Conservation (phyloP, 2,888 invertebrate genomes). For the Apamea epomidion region DNA sequence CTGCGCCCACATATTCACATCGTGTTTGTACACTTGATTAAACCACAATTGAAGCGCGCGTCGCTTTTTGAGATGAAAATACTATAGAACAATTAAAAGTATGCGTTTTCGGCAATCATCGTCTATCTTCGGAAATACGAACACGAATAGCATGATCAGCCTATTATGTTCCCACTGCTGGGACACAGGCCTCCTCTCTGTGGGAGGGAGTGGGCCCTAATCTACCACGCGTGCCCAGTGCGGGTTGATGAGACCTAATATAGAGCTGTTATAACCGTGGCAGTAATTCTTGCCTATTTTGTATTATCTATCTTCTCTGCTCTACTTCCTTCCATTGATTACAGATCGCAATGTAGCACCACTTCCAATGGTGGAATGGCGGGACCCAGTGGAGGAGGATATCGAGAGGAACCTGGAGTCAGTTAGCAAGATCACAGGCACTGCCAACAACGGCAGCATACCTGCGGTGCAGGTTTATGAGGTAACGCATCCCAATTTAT, state of each 20-base stretch:
- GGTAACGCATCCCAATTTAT: slow-evolving; percentile 64
- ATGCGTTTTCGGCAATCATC: too few species aligned
- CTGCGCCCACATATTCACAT: too few species aligned
- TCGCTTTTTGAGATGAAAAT: too few species aligned
- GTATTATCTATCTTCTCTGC: not conserved
- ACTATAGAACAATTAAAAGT: too few species aligned
- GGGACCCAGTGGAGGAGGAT: slow-evolving; percentile 86
- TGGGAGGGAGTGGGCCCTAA: too few species aligned
- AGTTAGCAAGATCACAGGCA: slow-evolving; percentile 83
- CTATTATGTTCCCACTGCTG: too few species aligned
- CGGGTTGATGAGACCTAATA: not conserved
- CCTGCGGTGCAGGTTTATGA: slow-evolving; percentile 82
- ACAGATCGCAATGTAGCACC: slow-evolving; percentile 73
- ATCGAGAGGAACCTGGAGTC: slow-evolving; percentile 86
- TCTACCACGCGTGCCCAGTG: too few species aligned
- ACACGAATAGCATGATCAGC: too few species aligned
- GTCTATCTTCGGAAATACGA: too few species aligned
- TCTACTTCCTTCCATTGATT: not conserved
- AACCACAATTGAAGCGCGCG: too few species aligned
- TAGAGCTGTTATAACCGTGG: not conserved
- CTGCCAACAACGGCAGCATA: slow-evolving; percentile 72
- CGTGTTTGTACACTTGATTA: too few species aligned
- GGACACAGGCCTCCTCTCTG: too few species aligned
- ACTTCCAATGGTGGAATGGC: slow-evolving; percentile 87
- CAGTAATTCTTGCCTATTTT: not conserved